These are phyloP conservation scores for Cephalotes varians DNA, from an alignment of 2,888 invertebrate genomes.

Conservation along the genomic window DNA sequence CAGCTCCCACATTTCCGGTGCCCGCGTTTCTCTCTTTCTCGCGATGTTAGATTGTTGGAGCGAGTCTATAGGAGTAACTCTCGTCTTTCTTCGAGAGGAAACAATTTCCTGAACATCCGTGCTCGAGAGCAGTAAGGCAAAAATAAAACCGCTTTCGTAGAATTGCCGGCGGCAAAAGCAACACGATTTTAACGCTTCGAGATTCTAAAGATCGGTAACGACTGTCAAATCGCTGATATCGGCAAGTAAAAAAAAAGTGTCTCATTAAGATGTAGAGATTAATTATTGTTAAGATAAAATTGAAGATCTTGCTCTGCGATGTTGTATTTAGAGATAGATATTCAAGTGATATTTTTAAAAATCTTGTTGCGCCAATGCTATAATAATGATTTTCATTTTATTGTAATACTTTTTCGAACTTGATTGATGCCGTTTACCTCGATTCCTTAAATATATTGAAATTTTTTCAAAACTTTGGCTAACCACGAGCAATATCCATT, in stretches of 20 bases:
- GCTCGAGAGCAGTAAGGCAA: slow-evolving; percentile 37
- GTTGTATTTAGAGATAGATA: neutral
- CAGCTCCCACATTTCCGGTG: neutral
- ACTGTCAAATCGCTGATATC: slow-evolving; percentile 7
- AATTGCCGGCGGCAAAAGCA: slow-evolving; percentile 6
- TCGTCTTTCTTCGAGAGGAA: slow-evolving; percentile 30
- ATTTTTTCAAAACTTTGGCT: neutral
- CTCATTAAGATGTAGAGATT: neutral
- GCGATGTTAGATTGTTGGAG: slow-evolving; percentile 29
- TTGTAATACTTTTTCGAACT: neutral
- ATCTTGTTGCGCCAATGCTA: neutral
- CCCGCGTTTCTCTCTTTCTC: neutral
- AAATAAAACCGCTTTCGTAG: slow-evolving; percentile 32
- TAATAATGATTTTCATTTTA: neutral
- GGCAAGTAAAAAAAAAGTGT: neutral
- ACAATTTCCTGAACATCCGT: slow-evolving; percentile 52
- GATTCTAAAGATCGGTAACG: slow-evolving; percentile 22
- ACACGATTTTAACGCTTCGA: slow-evolving; percentile 17
- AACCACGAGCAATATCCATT: slow-evolving; percentile 17
- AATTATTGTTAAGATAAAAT: slow-evolving; percentile 14
- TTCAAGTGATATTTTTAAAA: neutral
- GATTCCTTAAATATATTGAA: slow-evolving; percentile 13
- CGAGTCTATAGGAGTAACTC: slow-evolving; percentile 17
- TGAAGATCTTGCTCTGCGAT: neutral
- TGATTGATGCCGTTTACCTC: neutral